Evolutionary conservation across 2,888 invertebrate species (phyloP).

Genomic region (Syritta pipiens): DNA sequence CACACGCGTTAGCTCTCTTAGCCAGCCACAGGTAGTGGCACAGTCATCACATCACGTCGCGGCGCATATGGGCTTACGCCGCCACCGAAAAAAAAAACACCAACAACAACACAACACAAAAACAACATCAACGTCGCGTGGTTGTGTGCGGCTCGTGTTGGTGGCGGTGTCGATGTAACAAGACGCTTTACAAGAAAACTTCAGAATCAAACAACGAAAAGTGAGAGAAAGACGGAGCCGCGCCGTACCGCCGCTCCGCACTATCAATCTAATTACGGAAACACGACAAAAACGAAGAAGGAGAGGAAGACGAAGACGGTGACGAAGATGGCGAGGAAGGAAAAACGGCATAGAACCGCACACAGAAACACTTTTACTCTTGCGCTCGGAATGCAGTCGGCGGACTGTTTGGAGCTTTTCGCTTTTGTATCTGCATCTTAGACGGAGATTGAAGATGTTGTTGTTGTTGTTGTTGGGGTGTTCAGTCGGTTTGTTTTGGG

Average conservation of each 20-base stretch:
- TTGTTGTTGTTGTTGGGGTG: not conserved
- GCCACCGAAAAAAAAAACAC: too few relatives aligned
- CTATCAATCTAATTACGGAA: conserved; percentile 65
- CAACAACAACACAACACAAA: too few relatives aligned
- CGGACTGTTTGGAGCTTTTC: too few relatives aligned
- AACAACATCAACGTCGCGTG: too few relatives aligned
- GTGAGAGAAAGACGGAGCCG: conserved; percentile 24
- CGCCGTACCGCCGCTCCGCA: too few relatives aligned
- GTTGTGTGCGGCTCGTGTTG: conserved; percentile 1
- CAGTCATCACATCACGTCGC: too few relatives aligned
- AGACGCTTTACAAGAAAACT: conserved; percentile 65
- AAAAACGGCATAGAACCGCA: not conserved
- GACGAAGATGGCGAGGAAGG: conserved; percentile 7
- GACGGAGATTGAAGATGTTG: not conserved
- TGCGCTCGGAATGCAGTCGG: conserved; percentile 61
- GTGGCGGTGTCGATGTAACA: conserved; percentile 57
- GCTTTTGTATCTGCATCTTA: not conserved
- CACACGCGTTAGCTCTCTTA: conserved; percentile 1
- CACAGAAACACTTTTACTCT: conserved; percentile 66
- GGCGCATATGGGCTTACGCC: conserved; percentile 57
- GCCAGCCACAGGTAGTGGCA: conserved; percentile 52
- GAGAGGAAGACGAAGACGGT: conserved; percentile 15
- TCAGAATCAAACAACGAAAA: conserved; percentile 37
- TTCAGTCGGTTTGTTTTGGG: conserved; percentile 49
- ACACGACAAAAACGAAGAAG: conserved; percentile 27